Evolutionary conservation across 2,888 invertebrate species (phyloP).

Genomic region (Sphaeridia pumilis): DNA sequence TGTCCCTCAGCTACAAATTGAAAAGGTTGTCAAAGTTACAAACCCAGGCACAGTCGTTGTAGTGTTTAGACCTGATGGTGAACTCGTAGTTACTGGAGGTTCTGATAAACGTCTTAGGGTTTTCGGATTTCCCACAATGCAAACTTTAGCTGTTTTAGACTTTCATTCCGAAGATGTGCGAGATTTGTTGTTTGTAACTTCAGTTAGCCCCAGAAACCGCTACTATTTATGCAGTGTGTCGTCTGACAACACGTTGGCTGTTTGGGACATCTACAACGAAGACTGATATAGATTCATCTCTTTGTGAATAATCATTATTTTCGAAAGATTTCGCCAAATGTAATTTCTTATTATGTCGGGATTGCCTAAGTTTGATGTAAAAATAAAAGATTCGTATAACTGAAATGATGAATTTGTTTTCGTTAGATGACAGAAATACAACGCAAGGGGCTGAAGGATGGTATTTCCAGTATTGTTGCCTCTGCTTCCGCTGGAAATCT

Average conservation of each 20-base stretch:
- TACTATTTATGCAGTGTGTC: slow-evolving; percentile 3
- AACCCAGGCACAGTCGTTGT: slow-evolving; percentile 7
- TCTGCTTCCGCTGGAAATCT: slow-evolving; percentile 29
- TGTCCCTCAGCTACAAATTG: not conserved
- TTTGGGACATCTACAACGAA: slow-evolving; percentile 13
- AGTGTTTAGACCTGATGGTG: slow-evolving; percentile 8
- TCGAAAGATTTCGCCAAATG: not conserved
- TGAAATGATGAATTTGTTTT: not conserved
- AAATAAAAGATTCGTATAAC: too few species aligned
- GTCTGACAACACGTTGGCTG: not conserved
- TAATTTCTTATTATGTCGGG: not conserved
- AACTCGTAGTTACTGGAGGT: slow-evolving; percentile 9
- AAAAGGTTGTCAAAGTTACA: slow-evolving; percentile 5
- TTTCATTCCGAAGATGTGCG: slow-evolving; percentile 4
- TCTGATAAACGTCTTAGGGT: slow-evolving; percentile 8
- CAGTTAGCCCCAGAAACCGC: not conserved
- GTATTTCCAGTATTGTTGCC: slow-evolving; percentile 32
- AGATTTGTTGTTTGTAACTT: not conserved
- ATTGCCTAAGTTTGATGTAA: not conserved
- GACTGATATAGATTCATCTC: too few species aligned
- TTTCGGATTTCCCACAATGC: slow-evolving; percentile 5
- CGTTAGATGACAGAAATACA: slow-evolving; percentile 29
- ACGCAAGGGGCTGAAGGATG: slow-evolving; percentile 32
- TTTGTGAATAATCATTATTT: too few species aligned
- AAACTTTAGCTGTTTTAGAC: slow-evolving; percentile 4